A percentile compares a stretch with the other conserved stretches of the same genome.
Conservation (phyloP, 37 sponge, comb jelly and placozoan species). For the Ephydatia muelleri region DNA sequence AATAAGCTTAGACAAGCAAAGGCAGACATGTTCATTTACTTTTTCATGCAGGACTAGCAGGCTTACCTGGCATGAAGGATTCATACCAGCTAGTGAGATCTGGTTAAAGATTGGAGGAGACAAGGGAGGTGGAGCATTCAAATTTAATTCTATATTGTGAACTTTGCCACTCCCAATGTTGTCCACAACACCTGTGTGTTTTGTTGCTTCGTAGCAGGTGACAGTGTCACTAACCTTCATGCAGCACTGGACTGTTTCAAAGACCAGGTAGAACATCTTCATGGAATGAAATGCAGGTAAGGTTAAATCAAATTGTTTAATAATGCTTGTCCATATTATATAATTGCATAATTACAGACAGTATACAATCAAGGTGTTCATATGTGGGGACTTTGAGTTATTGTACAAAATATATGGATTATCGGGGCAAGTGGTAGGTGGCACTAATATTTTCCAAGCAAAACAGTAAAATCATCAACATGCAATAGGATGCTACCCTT, state of each 20-base stretch:
- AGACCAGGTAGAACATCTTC: neutral
- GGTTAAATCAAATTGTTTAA: neutral
- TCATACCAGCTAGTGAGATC: neutral
- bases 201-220: neutral
- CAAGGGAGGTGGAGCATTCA: neutral
- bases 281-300: neutral
- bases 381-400: neutral
- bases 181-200: neutral
- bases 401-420: neutral
- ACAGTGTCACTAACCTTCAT: constrained; percentile 11
- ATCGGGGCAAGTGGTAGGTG: neutral
- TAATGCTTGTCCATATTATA: neutral
- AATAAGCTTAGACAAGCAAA: neutral
- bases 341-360: neutral
- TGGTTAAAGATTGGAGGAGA: neutral
- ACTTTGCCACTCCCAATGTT: neutral
- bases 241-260: neutral
- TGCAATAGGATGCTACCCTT: neutral
- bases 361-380: neutral
- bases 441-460: neutral
- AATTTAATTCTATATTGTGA: neutral
- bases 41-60: neutral
- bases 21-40: neutral
- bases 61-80: constrained; percentile 14
- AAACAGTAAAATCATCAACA: neutral